A percentile compares a stretch with the other conserved stretches of the same genome.
Evolutionary conservation across 2,888 invertebrate genomes (phyloP).

Genomic region (Flabesymbios commensalis): DNA sequence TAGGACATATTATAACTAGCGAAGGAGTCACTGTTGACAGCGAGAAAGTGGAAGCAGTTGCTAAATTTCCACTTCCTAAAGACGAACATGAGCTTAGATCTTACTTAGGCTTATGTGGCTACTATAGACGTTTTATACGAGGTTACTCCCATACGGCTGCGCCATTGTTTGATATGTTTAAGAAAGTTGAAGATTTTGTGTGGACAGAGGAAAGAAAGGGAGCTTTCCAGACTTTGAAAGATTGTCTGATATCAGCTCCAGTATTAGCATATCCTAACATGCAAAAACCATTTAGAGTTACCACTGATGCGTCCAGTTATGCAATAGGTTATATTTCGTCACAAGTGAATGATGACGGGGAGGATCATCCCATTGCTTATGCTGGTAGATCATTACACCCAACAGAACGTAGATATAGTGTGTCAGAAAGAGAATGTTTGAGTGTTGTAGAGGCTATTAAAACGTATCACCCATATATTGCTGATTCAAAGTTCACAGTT

Average conservation of each 20-base stretch:
- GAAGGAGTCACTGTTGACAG: neutral
- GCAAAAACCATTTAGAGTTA: neutral
- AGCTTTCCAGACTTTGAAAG: neutral
- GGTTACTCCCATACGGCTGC: neutral
- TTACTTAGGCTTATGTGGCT: neutral
- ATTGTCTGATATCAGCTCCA: neutral
- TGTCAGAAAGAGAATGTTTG: conserved; percentile 32
- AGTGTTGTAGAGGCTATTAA: conserved; percentile 35
- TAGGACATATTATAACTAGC: neutral
- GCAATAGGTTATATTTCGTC: conserved; percentile 34
- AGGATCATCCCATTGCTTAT: conserved; percentile 30
- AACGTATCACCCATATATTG: conserved; percentile 27
- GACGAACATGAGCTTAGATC: neutral
- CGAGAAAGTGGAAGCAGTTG: neutral
- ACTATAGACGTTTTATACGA: neutral
- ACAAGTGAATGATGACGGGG: conserved; percentile 27
- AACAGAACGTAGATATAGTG: conserved; percentile 24
- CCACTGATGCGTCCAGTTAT: conserved; percentile 27
- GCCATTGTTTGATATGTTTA: neutral
- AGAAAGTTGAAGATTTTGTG: neutral
- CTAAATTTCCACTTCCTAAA: neutral
- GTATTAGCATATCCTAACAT: neutral
- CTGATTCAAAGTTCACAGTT: conserved; percentile 28
- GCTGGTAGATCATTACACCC: conserved; percentile 26
- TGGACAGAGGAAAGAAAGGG: neutral